phyloP scores from a whole-genome alignment of 2,888 invertebrate genomes.

The Aricia artaxerxes region DNA sequence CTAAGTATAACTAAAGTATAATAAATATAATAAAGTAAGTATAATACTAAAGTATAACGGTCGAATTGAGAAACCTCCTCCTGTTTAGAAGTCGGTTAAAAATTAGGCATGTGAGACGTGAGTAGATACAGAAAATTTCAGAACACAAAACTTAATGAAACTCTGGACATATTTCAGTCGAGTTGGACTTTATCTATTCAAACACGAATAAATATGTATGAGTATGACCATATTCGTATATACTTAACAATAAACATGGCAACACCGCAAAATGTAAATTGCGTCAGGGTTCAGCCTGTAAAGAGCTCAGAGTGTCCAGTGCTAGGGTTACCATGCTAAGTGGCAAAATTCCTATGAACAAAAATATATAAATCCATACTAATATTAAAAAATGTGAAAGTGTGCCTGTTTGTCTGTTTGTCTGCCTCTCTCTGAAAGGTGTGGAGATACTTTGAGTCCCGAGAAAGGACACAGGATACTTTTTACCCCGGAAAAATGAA shows the following conservation, averaged over 20 bases:
- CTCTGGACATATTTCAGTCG: not conserved
- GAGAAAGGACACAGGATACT: no score
- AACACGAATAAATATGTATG: conserved; percentile 23
- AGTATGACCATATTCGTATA: conserved; percentile 11
- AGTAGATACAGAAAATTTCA: not conserved
- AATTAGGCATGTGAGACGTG: no score
- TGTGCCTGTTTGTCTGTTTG: no score
- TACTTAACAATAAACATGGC: conserved; percentile 17
- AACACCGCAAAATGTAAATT: conserved; percentile 21
- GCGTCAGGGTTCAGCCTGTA: conserved; percentile 17
- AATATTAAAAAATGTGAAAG: no score
- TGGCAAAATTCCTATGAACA: not conserved
- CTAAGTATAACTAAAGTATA: no score
- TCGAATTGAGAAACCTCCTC: no score
- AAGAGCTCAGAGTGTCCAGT: conserved; percentile 14
- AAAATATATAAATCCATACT: not conserved
- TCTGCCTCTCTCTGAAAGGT: no score
- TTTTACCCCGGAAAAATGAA: no score
- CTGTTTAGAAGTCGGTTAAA: no score
- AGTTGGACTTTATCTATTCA: conserved; percentile 15
- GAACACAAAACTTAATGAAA: not conserved
- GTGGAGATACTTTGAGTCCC: no score
- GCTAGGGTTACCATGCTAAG: not conserved
- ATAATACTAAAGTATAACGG: no score
- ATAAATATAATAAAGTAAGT: no score